phyloP scores from a whole-genome alignment of 2,113 vertebrate genomes.

The Oncorhynchus clarkii region DNA sequence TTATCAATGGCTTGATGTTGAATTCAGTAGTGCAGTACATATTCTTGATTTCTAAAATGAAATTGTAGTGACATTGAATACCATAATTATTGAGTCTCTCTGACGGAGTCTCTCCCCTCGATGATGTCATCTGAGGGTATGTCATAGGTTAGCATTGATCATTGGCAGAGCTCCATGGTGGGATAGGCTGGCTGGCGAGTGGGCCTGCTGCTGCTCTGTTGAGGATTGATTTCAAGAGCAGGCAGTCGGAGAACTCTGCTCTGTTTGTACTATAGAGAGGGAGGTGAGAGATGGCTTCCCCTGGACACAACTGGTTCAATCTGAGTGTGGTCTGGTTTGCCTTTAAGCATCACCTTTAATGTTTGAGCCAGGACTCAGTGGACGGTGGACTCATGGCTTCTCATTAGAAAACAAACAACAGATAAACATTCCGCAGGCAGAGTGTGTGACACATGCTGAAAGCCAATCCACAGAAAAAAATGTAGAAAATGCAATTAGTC shows the following conservation, averaged over 20 bases:
- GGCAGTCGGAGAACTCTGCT: background rate
- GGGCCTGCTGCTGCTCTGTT: conserved; percentile 39
- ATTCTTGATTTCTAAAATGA: conserved; percentile 19
- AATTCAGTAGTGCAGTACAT: no score
- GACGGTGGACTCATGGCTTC: background rate
- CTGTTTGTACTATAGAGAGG: conserved; percentile 15
- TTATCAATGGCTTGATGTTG: no score
- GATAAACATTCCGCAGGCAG: background rate
- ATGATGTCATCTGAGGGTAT: conserved; percentile 58
- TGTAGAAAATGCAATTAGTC: background rate
- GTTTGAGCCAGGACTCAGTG: background rate
- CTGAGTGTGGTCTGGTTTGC: background rate
- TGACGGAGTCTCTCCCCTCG: conserved; percentile 25
- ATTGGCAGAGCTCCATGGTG: no score
- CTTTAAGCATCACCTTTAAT: background rate
- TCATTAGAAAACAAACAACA: background rate
- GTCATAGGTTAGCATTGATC: no score
- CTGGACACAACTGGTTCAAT: conserved; percentile 3
- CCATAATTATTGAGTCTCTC: no score
- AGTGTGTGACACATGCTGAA: background rate
- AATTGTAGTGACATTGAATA: no score
- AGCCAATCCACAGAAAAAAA: background rate
- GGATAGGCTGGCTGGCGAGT: conserved; percentile 32
- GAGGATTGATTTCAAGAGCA: conserved; percentile 46
- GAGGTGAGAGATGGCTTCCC: conserved; percentile 26